Conservation (phyloP, 2,888 invertebrate genomes). For the Mythimna albipuncta region DNA sequence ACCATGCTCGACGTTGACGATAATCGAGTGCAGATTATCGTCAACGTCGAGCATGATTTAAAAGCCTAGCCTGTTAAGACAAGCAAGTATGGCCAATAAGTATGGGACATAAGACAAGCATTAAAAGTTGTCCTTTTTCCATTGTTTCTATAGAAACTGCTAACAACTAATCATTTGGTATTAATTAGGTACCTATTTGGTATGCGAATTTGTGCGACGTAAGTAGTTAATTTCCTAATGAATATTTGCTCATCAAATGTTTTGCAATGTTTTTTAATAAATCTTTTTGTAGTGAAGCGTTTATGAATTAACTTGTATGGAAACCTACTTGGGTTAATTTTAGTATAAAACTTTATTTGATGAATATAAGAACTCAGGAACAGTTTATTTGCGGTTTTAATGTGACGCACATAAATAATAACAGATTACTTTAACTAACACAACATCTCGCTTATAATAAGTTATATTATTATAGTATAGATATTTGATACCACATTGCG, state of each 20-base stretch:
- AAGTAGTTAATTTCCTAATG: conserved; percentile 14
- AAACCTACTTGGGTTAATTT: background rate
- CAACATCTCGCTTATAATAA: too few species aligned
- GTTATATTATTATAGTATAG: too few species aligned
- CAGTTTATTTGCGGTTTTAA: background rate
- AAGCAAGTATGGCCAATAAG: too few species aligned
- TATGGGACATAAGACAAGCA: too few species aligned
- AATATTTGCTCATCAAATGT: conserved; percentile 31
- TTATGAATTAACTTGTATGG: background rate
- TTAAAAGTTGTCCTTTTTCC: background rate
- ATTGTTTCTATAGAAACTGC: background rate
- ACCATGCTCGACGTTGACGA: too few species aligned
- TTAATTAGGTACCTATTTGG: background rate
- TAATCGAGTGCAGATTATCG: too few species aligned
- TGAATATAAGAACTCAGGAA: background rate
- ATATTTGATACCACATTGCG: too few species aligned
- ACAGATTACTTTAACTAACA: too few species aligned
- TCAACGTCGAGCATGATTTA: too few species aligned
- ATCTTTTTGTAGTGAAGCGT: background rate
- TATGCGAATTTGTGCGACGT: conserved; percentile 10
- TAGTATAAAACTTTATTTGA: background rate
- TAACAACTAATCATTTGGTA: background rate
- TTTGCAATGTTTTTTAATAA: conserved; percentile 11
- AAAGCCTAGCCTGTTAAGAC: too few species aligned
- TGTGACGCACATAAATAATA: background rate